Evolutionary conservation across 2,888 invertebrate genomes (phyloP), one percentile per base, ranked within the genome.

Genomic region (Miltochrista miniata): DNA sequence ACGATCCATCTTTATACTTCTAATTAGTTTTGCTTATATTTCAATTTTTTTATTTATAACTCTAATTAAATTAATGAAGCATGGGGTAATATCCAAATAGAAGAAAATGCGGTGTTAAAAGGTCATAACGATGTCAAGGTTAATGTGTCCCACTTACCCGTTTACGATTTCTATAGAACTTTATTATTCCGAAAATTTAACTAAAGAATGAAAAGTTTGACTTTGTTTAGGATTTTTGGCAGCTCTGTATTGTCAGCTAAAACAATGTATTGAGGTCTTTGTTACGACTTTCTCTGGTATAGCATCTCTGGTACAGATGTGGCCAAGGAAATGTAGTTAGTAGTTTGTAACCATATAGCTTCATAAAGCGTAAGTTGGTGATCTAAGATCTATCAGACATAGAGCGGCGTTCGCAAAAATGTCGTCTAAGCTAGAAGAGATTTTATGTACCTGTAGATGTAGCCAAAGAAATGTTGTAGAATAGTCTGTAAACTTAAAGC

Each of bases 71-170:
- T 64, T 48, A 64, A 54, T 56, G 50, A 11, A 15, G 38, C 33
- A 54, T 39, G 45, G 40, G 51, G 57, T 64, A 61, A 73, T 52
- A 57, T 65, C 56, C 3, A 24, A 24, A 24, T 24, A 24, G 18
- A 5, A 4, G 18, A 64, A 66, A 70, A 65, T 47, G 34, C 48
- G 42, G 50, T 57, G 35, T 64, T 54, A 59, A 64, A 65, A 54
- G 63, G 55, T 61, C 52, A 50, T 44, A 56, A 64, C 66, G 53
- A 67, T 79, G 87, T 85, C 87, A 86, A 84, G 87, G 87, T 63
- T 68, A 76, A 62, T 50, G 63, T 65, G 81, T 64, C 70, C 83
- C 48, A 83, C 70, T 83, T 68, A 83, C 82, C 64, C 45, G 55
- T 47, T 70, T 66, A 43, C 1, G 51, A 39, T 38, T 76, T 60